Percentiles rank a stretch among this genome's conserved stretches.
phyloP scores from a whole-genome alignment of 2,797 vertebrate species.

The Synanceia verrucosa region DNA sequence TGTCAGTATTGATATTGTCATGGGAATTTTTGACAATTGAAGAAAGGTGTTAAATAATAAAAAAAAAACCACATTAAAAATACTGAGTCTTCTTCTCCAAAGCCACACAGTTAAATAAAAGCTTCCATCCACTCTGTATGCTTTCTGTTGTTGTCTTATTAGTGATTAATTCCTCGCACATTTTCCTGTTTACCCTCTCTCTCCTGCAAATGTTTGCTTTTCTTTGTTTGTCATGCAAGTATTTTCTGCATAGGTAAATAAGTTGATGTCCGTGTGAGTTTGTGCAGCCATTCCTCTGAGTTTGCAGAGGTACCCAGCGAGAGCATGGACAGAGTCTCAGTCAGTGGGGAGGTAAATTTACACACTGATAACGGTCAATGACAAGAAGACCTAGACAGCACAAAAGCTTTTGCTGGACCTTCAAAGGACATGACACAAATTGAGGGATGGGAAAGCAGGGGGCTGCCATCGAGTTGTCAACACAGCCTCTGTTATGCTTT shows the following conservation, averaged over 20 bases:
- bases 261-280: slow-evolving; percentile 23
- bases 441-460: not conserved
- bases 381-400: not conserved
- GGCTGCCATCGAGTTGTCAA: slow-evolving; percentile 6
- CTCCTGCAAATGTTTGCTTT: slow-evolving; percentile 51
- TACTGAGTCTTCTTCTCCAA: not conserved
- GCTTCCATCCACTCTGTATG: not conserved
- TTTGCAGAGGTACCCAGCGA: slow-evolving; percentile 25
- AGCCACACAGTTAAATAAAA: not conserved
- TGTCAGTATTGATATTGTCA: not conserved
- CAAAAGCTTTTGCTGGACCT: slow-evolving; percentile 5
- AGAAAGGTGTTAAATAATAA: not conserved
- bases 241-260: slow-evolving; percentile 48
- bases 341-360: slow-evolving; percentile 22
- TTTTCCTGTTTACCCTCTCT: slow-evolving; percentile 51
- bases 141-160: slow-evolving; percentile 26
- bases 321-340: slow-evolving; percentile 25
- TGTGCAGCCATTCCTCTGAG: slow-evolving; percentile 2
- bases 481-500: not conserved
- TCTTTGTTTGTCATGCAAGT: slow-evolving; percentile 53
- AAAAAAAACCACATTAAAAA: not conserved
- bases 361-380: slow-evolving; percentile 34
- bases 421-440: slow-evolving; percentile 20
- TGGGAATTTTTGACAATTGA: not conserved
- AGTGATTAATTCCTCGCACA: slow-evolving; percentile 54